phyloP scores from a whole-genome alignment of 2,888 invertebrate species.

The Vanessa cardui region DNA sequence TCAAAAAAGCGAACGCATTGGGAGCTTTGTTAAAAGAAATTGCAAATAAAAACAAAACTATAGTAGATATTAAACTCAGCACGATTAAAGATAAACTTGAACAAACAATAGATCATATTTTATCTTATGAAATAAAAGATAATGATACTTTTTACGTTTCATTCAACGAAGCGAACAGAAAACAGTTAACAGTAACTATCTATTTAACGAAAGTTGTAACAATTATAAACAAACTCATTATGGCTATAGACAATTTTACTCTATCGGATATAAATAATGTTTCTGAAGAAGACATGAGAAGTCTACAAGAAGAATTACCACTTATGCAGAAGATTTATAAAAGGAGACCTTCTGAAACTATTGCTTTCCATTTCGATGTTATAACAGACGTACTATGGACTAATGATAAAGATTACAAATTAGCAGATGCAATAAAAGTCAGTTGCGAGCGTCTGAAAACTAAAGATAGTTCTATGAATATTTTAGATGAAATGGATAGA shows the following conservation, averaged over 20 bases:
- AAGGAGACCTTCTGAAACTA: constrained; percentile 59
- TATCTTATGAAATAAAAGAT: constrained; percentile 58
- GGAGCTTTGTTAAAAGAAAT: constrained; percentile 51
- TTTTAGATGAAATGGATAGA: constrained; percentile 58
- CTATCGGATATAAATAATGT: constrained; percentile 34
- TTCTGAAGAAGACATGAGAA: constrained; percentile 48
- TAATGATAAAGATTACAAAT: constrained; percentile 52
- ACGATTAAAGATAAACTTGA: constrained; percentile 57
- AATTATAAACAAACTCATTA: constrained; percentile 60
- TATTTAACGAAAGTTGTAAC: constrained; percentile 66
- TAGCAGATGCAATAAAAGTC: constrained; percentile 54
- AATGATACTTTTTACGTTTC: constrained; percentile 54
- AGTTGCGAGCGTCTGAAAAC: constrained; percentile 57
- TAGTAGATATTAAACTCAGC: constrained; percentile 51
- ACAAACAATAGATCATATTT: constrained; percentile 54
- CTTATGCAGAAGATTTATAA: constrained; percentile 60
- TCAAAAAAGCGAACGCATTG: constrained; percentile 53
- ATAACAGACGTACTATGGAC: constrained; percentile 62
- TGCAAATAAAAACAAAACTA: constrained; percentile 52
- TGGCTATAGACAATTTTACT: constrained; percentile 49
- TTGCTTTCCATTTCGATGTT: constrained; percentile 67
- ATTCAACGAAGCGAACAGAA: constrained; percentile 62
- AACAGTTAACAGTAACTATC: constrained; percentile 56
- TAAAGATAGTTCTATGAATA: constrained; percentile 54
- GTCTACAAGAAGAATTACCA: constrained; percentile 51